Evolutionary conservation across 2,797 vertebrate species (phyloP).

Genomic region (Artibeus jamaicensis): DNA sequence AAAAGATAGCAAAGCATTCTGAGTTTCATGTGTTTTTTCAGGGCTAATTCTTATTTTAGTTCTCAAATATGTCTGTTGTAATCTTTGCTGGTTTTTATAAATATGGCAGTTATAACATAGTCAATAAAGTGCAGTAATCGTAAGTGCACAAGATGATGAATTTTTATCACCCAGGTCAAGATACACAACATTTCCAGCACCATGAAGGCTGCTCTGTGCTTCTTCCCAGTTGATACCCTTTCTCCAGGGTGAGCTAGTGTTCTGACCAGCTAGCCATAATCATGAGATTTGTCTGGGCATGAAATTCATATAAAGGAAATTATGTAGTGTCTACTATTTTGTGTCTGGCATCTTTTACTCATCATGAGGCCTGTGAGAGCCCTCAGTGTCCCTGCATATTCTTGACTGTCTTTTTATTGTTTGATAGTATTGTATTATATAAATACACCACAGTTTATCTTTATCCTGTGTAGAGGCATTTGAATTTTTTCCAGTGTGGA

Average conservation of each 20-base stretch:
- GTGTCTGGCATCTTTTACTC: neutral
- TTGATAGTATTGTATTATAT: neutral
- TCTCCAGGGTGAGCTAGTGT: neutral
- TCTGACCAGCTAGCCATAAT: neutral
- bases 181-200: neutral
- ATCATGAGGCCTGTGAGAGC: neutral
- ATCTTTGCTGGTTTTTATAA: neutral
- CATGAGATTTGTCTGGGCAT: neutral
- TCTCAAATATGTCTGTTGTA: constrained; percentile 18
- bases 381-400: neutral
- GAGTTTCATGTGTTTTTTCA: neutral
- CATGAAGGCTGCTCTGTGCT: neutral
- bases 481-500: neutral
- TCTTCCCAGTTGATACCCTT: neutral
- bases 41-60: neutral
- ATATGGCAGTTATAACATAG: neutral
- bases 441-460: neutral
- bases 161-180: constrained; percentile 29
- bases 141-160: neutral
- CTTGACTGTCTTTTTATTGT: neutral
- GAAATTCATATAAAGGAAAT: constrained; percentile 1
- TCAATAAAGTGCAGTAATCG: neutral
- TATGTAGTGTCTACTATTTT: neutral
- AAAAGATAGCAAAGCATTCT: constrained; percentile 20
- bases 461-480: neutral